Percentiles rank a stretch among this genome's conserved stretches.
Conservation (phyloP, 2,797 vertebrate genomes). For the Silurus aristotelis region DNA sequence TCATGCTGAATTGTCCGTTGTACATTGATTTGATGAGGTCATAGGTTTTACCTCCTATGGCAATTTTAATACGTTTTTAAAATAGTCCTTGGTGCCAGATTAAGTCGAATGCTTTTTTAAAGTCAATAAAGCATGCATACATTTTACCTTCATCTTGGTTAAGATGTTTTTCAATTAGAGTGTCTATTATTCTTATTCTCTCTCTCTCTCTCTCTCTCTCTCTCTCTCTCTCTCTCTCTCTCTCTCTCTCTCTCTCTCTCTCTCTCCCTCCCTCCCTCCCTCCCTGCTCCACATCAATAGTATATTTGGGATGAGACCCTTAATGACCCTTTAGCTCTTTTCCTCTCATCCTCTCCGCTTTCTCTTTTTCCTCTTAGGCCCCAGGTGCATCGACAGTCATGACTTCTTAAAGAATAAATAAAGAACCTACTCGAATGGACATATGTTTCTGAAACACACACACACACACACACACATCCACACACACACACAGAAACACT, state of each 20-base stretch:
- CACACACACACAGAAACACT: slow-evolving; percentile 10
- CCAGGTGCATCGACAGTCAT: slow-evolving; percentile 66
- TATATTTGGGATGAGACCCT: not conserved
- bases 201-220: not conserved
- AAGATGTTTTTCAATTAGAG: too few species aligned
- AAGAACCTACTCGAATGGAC: slow-evolving; percentile 22
- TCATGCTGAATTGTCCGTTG: too few species aligned
- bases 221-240: not conserved
- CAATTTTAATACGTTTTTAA: too few species aligned
- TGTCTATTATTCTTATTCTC: too few species aligned
- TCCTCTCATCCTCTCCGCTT: slow-evolving; percentile 34
- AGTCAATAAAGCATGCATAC: too few species aligned
- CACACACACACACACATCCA: slow-evolving; percentile 23
- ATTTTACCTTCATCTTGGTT: too few species aligned
- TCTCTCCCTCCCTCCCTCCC: too few species aligned
- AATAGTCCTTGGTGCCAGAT: too few species aligned
- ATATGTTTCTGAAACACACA: not conserved
- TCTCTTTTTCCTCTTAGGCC: slow-evolving; percentile 49
- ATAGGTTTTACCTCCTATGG: too few species aligned
- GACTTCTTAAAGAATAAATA: slow-evolving; percentile 55
- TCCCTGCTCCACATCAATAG: not conserved
- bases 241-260: not conserved
- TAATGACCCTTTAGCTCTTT: slow-evolving; percentile 26
- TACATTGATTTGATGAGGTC: too few species aligned
- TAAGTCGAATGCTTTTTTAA: too few species aligned